Percentiles rank a stretch among this genome's conserved stretches.
phyloP scores from a whole-genome alignment of 1,140 invertebrate genomes.

The Drosophila parvula region DNA sequence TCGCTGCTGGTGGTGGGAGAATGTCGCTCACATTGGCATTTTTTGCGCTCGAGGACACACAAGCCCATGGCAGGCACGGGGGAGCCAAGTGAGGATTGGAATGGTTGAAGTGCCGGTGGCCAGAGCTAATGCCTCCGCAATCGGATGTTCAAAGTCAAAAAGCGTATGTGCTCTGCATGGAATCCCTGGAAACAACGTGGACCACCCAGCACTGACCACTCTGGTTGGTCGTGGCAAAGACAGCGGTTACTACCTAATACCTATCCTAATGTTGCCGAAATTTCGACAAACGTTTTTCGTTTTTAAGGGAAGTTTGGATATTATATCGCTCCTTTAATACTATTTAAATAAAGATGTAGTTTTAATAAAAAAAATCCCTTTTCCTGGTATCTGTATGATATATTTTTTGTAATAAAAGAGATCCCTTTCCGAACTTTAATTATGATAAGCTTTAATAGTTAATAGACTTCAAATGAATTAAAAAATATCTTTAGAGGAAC shows the following conservation, averaged over 20 bases:
- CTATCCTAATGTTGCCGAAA: constrained; percentile 5
- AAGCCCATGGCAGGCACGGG: constrained; percentile 21
- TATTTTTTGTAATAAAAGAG: no score
- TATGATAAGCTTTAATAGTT: no score
- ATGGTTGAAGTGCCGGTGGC: not conserved
- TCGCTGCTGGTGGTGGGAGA: constrained; percentile 20
- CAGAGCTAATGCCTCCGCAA: constrained; percentile 68
- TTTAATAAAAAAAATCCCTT: no score
- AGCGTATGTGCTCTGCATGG: constrained; percentile 77
- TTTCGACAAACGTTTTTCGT: not conserved
- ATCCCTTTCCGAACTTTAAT: no score
- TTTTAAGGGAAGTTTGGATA: not conserved
- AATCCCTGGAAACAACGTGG: constrained; percentile 43
- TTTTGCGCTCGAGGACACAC: constrained; percentile 79
- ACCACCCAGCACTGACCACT: constrained; percentile 27
- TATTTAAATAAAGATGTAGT: no score
- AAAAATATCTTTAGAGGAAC: not conserved
- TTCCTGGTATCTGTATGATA: no score
- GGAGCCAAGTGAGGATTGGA: not conserved
- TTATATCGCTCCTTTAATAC: no score
- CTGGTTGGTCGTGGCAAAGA: constrained; percentile 7
- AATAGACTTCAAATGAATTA: no score
- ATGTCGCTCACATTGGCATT: constrained; percentile 69
- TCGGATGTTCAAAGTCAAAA: constrained; percentile 82
- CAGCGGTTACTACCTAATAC: not conserved